These are phyloP conservation scores for Colius striatus DNA, from an alignment of 2,113 vertebrate genomes.

Conservation along the genomic window DNA sequence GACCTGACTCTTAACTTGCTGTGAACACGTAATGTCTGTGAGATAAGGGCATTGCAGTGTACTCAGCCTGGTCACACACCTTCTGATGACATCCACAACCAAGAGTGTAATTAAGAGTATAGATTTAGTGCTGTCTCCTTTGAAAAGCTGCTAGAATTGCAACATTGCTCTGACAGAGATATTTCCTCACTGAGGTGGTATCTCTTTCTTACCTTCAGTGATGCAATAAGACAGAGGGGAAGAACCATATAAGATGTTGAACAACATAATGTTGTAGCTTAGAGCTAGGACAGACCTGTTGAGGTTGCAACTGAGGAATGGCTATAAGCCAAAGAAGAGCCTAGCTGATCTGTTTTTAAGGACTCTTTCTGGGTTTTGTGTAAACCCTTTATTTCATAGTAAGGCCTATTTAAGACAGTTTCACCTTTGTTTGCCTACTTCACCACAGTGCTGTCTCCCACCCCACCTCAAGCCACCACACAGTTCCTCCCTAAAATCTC, in stretches of 20 bases:
- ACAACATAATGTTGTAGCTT: accelerated
- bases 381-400: background rate
- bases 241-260: background rate
- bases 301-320: background rate
- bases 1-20: background rate
- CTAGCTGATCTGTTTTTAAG: background rate
- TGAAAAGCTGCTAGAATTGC: background rate
- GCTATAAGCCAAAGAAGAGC: background rate
- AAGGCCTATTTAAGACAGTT: background rate
- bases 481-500: conserved; percentile 10
- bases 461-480: background rate
- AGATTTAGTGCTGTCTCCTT: background rate
- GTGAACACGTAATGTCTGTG: background rate
- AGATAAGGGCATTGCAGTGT: background rate
- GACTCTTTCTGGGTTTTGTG: background rate
- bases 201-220: background rate
- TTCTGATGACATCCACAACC: background rate
- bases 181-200: background rate
- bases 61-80: background rate
- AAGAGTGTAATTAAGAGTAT: background rate
- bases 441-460: background rate
- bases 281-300: background rate
- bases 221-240: background rate
- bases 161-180: background rate
- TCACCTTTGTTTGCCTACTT: conserved; percentile 3